These are phyloP conservation scores for Setophaga kirtlandii DNA, from an alignment of 2,113 vertebrate genomes.

Conservation along the genomic window DNA sequence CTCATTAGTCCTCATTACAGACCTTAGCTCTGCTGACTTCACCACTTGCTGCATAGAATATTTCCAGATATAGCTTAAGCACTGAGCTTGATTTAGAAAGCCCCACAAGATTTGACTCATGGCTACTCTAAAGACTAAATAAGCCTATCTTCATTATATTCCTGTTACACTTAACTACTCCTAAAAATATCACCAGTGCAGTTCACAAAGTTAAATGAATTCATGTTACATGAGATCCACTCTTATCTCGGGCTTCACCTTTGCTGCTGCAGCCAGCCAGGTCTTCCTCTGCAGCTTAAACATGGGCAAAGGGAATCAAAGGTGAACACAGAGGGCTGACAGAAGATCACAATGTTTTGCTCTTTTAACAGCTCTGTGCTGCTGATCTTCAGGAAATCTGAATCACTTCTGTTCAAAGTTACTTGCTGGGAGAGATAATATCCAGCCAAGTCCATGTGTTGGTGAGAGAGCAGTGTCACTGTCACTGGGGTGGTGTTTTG, in stretches of 20 bases:
- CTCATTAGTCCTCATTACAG: neutral
- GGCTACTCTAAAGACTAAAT: neutral
- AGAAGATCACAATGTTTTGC: neutral
- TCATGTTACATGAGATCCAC: neutral
- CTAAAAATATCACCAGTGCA: neutral
- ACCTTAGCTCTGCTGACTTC: neutral
- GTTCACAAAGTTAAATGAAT: neutral
- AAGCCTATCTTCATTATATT: neutral
- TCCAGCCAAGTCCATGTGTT: fast-evolving
- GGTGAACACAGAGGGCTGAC: neutral
- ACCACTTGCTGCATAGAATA: neutral
- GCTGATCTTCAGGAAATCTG: neutral
- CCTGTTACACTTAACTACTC: neutral
- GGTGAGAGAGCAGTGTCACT: neutral
- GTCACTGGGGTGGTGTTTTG: neutral
- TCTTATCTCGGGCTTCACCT: neutral
- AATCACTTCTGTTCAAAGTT: neutral
- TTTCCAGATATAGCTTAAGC: neutral
- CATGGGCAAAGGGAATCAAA: neutral
- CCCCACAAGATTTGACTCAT: neutral
- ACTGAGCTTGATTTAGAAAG: neutral
- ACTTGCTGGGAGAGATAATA: neutral
- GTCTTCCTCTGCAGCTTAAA: neutral
- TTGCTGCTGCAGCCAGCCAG: neutral
- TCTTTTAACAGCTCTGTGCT: neutral